Evolutionary conservation across 2,113 vertebrate species (phyloP), one percentile per base, ranked within the genome.

Genomic region (Sapayoa aenigma): DNA sequence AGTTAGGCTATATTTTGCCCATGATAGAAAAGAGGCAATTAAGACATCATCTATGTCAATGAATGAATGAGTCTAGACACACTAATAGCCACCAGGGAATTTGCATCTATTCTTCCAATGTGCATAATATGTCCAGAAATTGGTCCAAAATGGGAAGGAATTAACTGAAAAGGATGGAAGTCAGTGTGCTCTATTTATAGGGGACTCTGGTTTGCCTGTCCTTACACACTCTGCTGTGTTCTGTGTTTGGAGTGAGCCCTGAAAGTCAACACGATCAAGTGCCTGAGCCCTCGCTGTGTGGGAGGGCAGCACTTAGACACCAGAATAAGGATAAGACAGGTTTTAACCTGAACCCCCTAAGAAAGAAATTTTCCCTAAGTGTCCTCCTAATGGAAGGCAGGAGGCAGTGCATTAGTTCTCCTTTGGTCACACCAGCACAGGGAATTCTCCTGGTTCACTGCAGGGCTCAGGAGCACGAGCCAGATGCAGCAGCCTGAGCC

Each of bases 31-130:
- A 88, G 87, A 91, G 67, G 75, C 91, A 97, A 95, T 94, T 95
- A 95, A 95, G 90, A 47, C 78, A 85, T 94, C 90, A 79, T 94
- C 50, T 91, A 95, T 94, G 94, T 94, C 94, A 97, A 47, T 91
- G 96, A 93, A 47, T 91, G 96, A 93, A 89, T 76, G 94, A 95
- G 94, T 96, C 95, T 95, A 95, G 94, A 96, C 95, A 73, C 56
- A 5, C 77, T 96, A 94, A 96, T 88, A 96, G 89, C 72, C 92
- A 75, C 53, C 2, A 2, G 87, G 85, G 84, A 90, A 91, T 94
- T 85, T 65, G 14, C 56, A 88, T 89, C 72, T 87, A 41, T 85
- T 93, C 75, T 87, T 95, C 41, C 76, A 88, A 63, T 23, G 7
- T 68, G 90, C 79, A 86, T 91, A 89, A 86, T 73, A 59, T 14